Percentiles rank a stretch among this genome's conserved stretches.
These are phyloP conservation scores for Meiosimyza decipiens DNA, from an alignment of 2,888 invertebrate species.

Conservation along the genomic window DNA sequence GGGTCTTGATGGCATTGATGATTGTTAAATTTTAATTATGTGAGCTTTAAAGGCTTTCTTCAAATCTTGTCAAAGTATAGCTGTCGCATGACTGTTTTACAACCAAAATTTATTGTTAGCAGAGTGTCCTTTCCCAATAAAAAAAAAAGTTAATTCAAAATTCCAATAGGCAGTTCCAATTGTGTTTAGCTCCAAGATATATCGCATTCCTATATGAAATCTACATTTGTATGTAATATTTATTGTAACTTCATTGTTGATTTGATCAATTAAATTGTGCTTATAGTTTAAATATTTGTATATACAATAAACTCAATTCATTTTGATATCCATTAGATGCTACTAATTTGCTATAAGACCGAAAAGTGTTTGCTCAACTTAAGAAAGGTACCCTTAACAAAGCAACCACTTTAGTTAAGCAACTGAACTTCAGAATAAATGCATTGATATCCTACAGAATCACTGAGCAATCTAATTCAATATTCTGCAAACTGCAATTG, in stretches of 20 bases:
- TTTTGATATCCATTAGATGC: conserved; percentile 63
- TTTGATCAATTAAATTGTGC: conserved; percentile 22
- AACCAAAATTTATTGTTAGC: too few relatives aligned
- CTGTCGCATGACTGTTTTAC: too few relatives aligned
- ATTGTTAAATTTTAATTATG: too few relatives aligned
- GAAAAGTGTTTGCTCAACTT: conserved; percentile 54
- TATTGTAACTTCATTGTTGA: conserved; percentile 5
- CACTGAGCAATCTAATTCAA: conserved; percentile 13
- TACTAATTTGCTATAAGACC: conserved; percentile 33
- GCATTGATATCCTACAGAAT: not conserved
- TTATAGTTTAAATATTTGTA: conserved; percentile 66
- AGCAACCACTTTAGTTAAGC: not conserved
- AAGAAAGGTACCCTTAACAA: conserved; percentile 42
- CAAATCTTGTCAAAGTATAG: too few relatives aligned
- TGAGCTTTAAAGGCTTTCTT: too few relatives aligned
- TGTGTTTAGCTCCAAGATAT: too few relatives aligned
- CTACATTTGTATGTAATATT: conserved; percentile 43
- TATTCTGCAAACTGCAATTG: conserved; percentile 15
- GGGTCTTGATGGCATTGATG: too few relatives aligned
- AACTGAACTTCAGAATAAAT: not conserved
- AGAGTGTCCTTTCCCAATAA: too few relatives aligned
- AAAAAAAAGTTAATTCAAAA: too few relatives aligned
- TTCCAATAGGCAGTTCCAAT: too few relatives aligned
- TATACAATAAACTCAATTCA: conserved; percentile 67
- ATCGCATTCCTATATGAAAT: too few relatives aligned